A percentile compares a stretch with the other conserved stretches of the same genome.
Conservation (phyloP, 1,140 invertebrate species). For the Drosophila carrolli region DNA sequence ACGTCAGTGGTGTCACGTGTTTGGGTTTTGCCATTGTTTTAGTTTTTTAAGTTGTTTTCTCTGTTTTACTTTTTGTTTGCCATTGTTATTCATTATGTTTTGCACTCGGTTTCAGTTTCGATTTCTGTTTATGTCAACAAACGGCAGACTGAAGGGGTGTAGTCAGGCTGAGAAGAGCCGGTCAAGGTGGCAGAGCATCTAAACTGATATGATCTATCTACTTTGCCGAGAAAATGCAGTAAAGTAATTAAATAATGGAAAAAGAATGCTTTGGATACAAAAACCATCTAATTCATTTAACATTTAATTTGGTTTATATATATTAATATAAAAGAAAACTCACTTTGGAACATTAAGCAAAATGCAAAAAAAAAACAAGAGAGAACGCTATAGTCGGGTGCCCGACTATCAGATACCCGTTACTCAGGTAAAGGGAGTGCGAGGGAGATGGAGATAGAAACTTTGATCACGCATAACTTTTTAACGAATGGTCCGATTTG, state of each 20-base stretch:
- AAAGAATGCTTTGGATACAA: too few relatives aligned
- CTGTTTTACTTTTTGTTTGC: constrained; percentile 27
- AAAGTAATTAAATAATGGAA: background rate
- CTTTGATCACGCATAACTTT: too few relatives aligned
- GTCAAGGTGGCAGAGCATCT: constrained; percentile 40
- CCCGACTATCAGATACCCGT: too few relatives aligned
- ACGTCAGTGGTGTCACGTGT: constrained; percentile 63
- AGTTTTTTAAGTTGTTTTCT: constrained; percentile 31
- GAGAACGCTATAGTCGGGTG: too few relatives aligned
- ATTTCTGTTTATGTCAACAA: constrained; percentile 67
- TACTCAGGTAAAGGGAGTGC: too few relatives aligned
- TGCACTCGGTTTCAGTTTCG: constrained; percentile 53
- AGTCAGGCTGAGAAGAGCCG: constrained; percentile 8
- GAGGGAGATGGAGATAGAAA: too few relatives aligned
- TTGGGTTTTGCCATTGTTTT: constrained; percentile 43
- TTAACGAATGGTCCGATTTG: too few relatives aligned
- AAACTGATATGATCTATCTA: constrained; percentile 3
- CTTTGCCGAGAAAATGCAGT: background rate
- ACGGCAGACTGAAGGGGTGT: constrained; percentile 8
- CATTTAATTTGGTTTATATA: too few relatives aligned
- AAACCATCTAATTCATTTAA: too few relatives aligned
- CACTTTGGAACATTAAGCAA: too few relatives aligned
- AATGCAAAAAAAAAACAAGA: too few relatives aligned
- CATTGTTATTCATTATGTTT: constrained; percentile 31
- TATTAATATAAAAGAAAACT: too few relatives aligned